A percentile compares a stretch with the other conserved stretches of the same genome.
Evolutionary conservation across 2,113 vertebrate genomes (phyloP).

Genomic region (Zapus hudsonius): DNA sequence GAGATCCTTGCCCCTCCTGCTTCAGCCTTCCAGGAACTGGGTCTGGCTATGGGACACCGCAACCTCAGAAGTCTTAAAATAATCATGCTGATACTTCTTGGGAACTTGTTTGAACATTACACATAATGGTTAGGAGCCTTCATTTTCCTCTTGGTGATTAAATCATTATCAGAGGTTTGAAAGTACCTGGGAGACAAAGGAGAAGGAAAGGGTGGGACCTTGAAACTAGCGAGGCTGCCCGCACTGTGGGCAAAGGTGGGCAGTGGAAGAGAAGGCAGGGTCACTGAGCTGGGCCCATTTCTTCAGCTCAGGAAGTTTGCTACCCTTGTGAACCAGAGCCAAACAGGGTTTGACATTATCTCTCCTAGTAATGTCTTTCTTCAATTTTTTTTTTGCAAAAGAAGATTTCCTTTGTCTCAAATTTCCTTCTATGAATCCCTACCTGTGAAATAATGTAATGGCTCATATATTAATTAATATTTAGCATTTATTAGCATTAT

Average conservation of each 20-base stretch:
- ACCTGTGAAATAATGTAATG: slow-evolving; percentile 19
- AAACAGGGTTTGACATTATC: not conserved
- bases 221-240: not conserved
- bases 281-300: not conserved
- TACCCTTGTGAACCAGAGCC: not conserved
- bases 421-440: not conserved
- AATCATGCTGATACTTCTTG: not conserved
- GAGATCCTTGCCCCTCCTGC: not conserved
- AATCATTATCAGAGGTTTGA: not conserved
- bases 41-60: not conserved
- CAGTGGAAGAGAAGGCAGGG: not conserved
- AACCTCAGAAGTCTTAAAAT: not conserved
- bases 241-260: not conserved
- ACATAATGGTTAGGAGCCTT: not conserved
- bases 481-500: not conserved
- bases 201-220: not conserved
- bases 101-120: not conserved
- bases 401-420: not conserved
- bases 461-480: not conserved
- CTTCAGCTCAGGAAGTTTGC: not conserved
- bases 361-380: not conserved
- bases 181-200: not conserved
- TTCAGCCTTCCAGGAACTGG: not conserved
- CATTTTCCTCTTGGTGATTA: slow-evolving; percentile 6
- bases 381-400: slow-evolving; percentile 17